Percentiles rank a stretch among this genome's conserved stretches.
phyloP scores from a whole-genome alignment of 2,797 vertebrate genomes.

The Typhlichthys eigenmanni region DNA sequence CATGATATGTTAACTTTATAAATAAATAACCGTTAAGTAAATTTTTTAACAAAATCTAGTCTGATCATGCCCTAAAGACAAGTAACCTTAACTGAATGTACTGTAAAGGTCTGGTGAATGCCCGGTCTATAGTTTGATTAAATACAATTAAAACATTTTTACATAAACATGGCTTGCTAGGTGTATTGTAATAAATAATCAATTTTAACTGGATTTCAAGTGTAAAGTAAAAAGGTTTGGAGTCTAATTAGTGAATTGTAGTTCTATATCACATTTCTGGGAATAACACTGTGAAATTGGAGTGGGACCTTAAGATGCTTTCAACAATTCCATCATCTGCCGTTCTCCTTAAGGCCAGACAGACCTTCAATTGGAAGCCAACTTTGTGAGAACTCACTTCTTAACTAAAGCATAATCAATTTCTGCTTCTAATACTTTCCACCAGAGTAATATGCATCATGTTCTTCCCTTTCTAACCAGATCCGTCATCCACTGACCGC shows the following conservation, averaged over 20 bases:
- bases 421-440: constrained; percentile 35
- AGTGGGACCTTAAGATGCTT: constrained; percentile 30
- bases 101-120: not conserved
- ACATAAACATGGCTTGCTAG: not conserved
- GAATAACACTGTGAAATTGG: constrained; percentile 16
- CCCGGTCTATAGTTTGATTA: no score
- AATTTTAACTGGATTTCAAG: not conserved
- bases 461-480: constrained; percentile 11
- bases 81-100: no score
- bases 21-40: no score
- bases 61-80: no score
- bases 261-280: constrained; percentile 8
- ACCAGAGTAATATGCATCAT: constrained; percentile 16
- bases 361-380: constrained; percentile 28
- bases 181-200: not conserved
- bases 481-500: constrained; percentile 23
- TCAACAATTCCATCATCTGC: constrained; percentile 38
- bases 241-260: constrained; percentile 17
- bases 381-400: constrained; percentile 32
- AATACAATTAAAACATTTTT: no score
- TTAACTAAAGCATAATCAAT: constrained; percentile 44
- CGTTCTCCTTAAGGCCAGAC: constrained; percentile 29
- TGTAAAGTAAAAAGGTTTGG: not conserved
- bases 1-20: no score
- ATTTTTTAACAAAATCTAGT: no score